Evolutionary conservation across 2,888 invertebrate species (phyloP).

Genomic region (Drosophila trichaetosa): DNA sequence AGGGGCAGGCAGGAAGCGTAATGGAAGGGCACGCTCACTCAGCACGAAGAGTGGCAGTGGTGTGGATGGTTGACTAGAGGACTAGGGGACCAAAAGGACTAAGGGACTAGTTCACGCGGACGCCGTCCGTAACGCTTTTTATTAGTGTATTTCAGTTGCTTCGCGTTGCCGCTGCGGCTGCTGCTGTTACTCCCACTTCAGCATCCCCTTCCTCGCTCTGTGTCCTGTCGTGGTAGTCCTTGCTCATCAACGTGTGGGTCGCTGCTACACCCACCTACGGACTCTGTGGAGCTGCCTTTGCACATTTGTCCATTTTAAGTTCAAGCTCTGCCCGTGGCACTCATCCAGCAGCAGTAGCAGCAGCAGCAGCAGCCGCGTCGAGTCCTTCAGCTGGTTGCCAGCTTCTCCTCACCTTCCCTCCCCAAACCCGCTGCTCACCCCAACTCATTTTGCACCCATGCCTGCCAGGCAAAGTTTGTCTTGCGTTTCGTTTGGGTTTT

Average conservation of each 20-base stretch:
- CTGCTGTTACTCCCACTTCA: slow-evolving; percentile 11
- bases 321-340: slow-evolving; percentile 82
- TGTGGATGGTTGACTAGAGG: slow-evolving; percentile 13
- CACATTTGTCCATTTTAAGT: slow-evolving; percentile 82
- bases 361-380: slow-evolving; percentile 41
- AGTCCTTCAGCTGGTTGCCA: slow-evolving; percentile 68
- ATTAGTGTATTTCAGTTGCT: slow-evolving; percentile 62
- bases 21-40: slow-evolving; percentile 30
- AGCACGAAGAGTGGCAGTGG: slow-evolving; percentile 49
- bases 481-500: slow-evolving; percentile 81
- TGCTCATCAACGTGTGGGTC: slow-evolving; percentile 74
- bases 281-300: slow-evolving; percentile 48
- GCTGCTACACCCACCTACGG: slow-evolving; percentile 22
- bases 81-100: slow-evolving; percentile 44
- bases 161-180: slow-evolving; percentile 34
- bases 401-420: slow-evolving; percentile 9
- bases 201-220: neutral
- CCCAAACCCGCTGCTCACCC: slow-evolving; percentile 24
- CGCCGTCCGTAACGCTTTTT: slow-evolving; percentile 69
- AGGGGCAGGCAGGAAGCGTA: slow-evolving; percentile 6
- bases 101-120: slow-evolving; percentile 75
- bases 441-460: slow-evolving; percentile 81
- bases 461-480: slow-evolving; percentile 80
- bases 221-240: slow-evolving; percentile 57
- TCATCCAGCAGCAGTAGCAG: slow-evolving; percentile 73